Evolutionary conservation across 2,888 invertebrate genomes (phyloP).

Genomic region (Thymelicus lineola): DNA sequence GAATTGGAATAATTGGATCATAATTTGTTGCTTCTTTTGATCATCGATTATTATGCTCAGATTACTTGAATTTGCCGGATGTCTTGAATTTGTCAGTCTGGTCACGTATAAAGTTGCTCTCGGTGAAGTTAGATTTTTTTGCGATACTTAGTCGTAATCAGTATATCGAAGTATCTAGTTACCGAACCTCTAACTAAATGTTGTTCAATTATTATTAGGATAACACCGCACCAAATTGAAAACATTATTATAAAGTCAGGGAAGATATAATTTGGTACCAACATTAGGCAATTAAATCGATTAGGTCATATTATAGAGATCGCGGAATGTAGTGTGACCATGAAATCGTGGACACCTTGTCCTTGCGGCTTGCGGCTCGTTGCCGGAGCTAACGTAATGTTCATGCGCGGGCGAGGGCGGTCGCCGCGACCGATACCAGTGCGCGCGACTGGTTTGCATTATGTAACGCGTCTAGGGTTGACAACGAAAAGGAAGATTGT

Average conservation of each 20-base stretch:
- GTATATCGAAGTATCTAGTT: not conserved
- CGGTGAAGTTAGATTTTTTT: not conserved
- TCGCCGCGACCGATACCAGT: conserved; percentile 47
- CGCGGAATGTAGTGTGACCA: conserved; percentile 29
- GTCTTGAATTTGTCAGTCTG: conserved; percentile 9
- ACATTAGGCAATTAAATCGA: not conserved
- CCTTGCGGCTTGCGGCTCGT: conserved; percentile 49
- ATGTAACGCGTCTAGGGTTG: conserved; percentile 56
- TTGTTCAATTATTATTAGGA: not conserved
- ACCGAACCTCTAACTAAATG: not conserved
- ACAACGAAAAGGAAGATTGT: not conserved
- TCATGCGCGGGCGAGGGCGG: conserved; percentile 45
- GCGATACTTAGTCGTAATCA: not conserved
- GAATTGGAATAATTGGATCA: conserved; percentile 35
- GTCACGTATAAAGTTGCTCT: conserved; percentile 10
- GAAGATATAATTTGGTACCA: not conserved
- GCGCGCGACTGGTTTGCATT: conserved; percentile 69
- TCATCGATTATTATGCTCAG: not conserved
- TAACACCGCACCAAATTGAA: too few relatives aligned
- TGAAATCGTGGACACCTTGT: conserved; percentile 48
- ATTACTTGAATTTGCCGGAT: conserved; percentile 14
- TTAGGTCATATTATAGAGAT: not conserved
- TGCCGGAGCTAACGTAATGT: conserved; percentile 44
- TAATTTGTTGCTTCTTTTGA: conserved; percentile 27
- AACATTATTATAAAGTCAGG: too few relatives aligned